Base-by-base conservation (phyloP, 2,113 vertebrate genomes). In the Callaeas wilsoni region DNA sequence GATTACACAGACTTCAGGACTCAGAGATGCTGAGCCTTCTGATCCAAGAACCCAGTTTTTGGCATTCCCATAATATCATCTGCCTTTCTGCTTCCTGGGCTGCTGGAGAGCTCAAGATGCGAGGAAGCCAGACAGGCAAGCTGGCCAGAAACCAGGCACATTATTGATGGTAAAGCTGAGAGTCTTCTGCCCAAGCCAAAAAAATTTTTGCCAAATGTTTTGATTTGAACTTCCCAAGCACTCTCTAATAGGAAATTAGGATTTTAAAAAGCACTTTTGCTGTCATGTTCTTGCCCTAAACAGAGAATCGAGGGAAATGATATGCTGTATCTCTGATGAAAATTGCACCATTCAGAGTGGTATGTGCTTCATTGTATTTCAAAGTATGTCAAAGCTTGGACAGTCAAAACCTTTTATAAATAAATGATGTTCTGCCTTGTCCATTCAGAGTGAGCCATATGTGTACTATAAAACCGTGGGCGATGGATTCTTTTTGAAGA, bases 141-240 rank as follows among this genome's bases (percentile, higher is more conserved):
- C 68, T 96, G 88, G 71, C 79, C 76, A 77, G 73, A 93, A 92
- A 92, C 52, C 42, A 69, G 67, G 62, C 41, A 86, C 52, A 90
- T 92, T 92, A 92, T 60, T 95, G 88, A 87, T 62, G 39, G 86
- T 62, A 93, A 86, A 93, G 59, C 85, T 70, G 75, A 83, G 19
- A 69, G 42, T 19, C 63, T 77, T 85, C 75, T 93, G 71, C 68
- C 83, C 95, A 93, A 97, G 75, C 39, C 39, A 94, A 95, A 92
- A 3, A 3, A 59, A 55, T 57, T 73, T 70, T 85, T 85, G 82
- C 53, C 88, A 94, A 93, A 92, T 83, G 88, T 95, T 95, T 90
- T 88, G 79, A 84, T 84, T 81, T 89, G 21, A 90, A 80, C 56
- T 78, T 92, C 80, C 71, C 83, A 90, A 69, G 37, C 46, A 92